Evolutionary conservation across 2,797 vertebrate genomes (phyloP).

Genomic region (Anguilla megastoma): DNA sequence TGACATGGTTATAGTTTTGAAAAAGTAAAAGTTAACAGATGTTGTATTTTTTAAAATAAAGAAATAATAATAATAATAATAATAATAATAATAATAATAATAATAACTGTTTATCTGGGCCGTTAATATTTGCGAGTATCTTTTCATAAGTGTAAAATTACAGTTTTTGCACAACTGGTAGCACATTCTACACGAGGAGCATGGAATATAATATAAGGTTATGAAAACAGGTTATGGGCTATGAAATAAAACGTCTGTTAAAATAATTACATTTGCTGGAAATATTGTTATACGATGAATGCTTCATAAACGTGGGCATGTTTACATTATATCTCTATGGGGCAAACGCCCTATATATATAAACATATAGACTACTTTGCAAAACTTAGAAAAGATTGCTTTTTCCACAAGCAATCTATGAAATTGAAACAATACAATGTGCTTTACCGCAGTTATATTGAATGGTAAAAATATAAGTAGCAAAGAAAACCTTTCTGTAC

Average conservation of each 20-base stretch:
- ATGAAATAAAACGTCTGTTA: neutral
- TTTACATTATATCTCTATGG: no score
- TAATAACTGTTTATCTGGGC: no score
- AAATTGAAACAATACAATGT: neutral
- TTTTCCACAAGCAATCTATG: neutral
- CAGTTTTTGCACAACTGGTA: neutral
- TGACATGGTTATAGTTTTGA: neutral
- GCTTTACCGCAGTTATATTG: neutral
- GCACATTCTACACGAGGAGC: neutral
- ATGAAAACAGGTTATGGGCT: neutral
- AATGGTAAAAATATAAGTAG: neutral
- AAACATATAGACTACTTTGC: neutral
- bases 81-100: no score
- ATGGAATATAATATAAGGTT: neutral
- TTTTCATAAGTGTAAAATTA: neutral
- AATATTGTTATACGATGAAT: neutral
- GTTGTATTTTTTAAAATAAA: neutral
- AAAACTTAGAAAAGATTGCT: neutral
- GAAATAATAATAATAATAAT: no score
- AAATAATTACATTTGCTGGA: neutral
- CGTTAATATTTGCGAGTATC: neutral
- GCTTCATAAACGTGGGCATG: no score
- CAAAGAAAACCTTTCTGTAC: neutral
- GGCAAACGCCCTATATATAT: no score
- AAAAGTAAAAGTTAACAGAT: neutral